Evolutionary conservation across 2,888 invertebrate genomes (phyloP), one percentile per base, ranked within the genome.

Genomic region (Malacosoma neustria): DNA sequence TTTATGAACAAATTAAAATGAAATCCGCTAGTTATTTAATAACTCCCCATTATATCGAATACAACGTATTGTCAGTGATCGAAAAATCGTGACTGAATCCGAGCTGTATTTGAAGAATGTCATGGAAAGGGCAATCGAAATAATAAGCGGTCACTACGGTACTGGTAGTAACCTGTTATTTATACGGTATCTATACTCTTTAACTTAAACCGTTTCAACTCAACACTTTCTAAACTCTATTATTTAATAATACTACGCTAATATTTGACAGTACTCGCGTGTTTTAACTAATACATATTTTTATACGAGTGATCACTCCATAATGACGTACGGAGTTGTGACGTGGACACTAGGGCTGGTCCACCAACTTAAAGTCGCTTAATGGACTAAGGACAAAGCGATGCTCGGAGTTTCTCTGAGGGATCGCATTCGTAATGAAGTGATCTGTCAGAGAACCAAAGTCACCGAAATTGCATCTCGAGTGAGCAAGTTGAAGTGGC

Each of bases 201-300:
- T 65, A 57, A 61, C 58, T 57, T 61, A 55, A 57, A 55, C 51
- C 61, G n/a, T n/a, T n/a, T n/a, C n/a, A 55, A 61, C 66, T 65
- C 62, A 67, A 60, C 66, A 73, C 76, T 76, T 75, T 77, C 73
- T 73, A 73, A 74, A 72, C n/a, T n/a, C n/a, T n/a, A n/a, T n/a
- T n/a, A n/a, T n/a, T n/a, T n/a, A n/a, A 73, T 68, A 73, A 70
- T 70, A 60, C 65, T 57, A 59, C 70, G 72, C 15, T 1, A 15
- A n/a, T n/a, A n/a, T n/a, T n/a, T n/a, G n/a, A n/a, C n/a, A n/a
- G n/a, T n/a, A n/a, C n/a, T n/a, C n/a, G n/a, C n/a, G n/a, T n/a
- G n/a, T n/a, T n/a, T n/a, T n/a, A n/a, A n/a, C n/a, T n/a, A n/a
- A n/a, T n/a, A n/a, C n/a, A n/a, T n/a, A n/a, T n/a, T n/a, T n/a